Evolutionary conservation across 2,888 invertebrate species (phyloP).

Genomic region (Drosophila trichaetosa): DNA sequence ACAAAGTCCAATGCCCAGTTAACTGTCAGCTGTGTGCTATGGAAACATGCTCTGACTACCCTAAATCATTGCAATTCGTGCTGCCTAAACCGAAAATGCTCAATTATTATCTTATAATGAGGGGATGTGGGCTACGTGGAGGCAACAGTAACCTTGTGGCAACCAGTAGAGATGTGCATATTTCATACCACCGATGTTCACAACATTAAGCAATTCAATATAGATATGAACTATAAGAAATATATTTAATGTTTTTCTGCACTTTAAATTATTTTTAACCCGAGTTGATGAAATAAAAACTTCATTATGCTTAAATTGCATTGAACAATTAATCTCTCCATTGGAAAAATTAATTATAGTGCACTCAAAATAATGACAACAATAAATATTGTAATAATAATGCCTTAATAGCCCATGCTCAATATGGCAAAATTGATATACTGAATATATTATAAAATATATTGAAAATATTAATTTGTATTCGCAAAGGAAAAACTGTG

Average conservation of each 20-base stretch:
- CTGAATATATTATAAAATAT: neutral
- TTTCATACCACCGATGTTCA: neutral
- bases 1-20: conserved; percentile 26
- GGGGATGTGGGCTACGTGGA: conserved; percentile 9
- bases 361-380: neutral
- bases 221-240: neutral
- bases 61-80: conserved; percentile 46
- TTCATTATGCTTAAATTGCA: neutral
- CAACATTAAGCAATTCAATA: neutral
- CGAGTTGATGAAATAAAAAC: neutral
- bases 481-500: neutral
- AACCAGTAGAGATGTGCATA: neutral
- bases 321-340: neutral
- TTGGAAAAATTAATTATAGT: neutral
- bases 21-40: neutral
- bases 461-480: neutral
- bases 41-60: neutral
- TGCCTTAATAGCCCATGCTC: neutral
- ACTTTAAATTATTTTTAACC: neutral
- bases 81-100: conserved; percentile 49
- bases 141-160: neutral
- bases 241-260: neutral
- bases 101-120: conserved; percentile 65
- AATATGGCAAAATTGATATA: neutral
- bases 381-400: neutral